These are phyloP conservation scores for Xestia ashworthii DNA, from an alignment of 2,888 invertebrate species.

Conservation along the genomic window DNA sequence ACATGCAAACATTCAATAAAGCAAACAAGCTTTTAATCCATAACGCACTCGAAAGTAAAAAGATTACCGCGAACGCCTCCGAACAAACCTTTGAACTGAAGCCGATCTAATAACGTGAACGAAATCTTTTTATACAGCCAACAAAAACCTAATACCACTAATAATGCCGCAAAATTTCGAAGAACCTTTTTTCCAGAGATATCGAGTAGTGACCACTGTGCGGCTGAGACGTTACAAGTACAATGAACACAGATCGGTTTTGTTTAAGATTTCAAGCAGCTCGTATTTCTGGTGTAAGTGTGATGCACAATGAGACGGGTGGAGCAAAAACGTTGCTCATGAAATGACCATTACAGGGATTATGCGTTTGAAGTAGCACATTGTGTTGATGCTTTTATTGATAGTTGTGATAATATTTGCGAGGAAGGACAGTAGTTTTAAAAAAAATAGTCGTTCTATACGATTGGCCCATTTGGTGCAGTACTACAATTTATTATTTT, in stretches of 20 bases:
- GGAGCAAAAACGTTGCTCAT: conserved; percentile 56
- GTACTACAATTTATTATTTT: no score
- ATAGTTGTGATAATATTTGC: conserved; percentile 60
- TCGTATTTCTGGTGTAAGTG: conserved; percentile 70
- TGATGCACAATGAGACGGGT: conserved; percentile 68
- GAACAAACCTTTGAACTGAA: conserved; percentile 70
- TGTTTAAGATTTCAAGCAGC: conserved; percentile 73
- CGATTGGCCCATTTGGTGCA: background rate
- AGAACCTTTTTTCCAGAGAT: conserved; percentile 69
- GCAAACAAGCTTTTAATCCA: conserved; percentile 52
- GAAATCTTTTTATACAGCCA: conserved; percentile 74
- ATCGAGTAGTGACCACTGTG: conserved; percentile 77
- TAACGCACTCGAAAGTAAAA: conserved; percentile 52
- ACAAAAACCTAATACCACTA: conserved; percentile 70
- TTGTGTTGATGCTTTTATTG: conserved; percentile 60
- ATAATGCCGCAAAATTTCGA: conserved; percentile 70
- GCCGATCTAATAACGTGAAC: conserved; percentile 68
- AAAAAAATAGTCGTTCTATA: conserved; percentile 8
- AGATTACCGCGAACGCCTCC: conserved; percentile 76
- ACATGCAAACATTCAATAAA: conserved; percentile 49
- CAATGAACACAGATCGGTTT: conserved; percentile 69
- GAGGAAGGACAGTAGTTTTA: background rate
- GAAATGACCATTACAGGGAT: conserved; percentile 76
- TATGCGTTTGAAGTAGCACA: conserved; percentile 61
- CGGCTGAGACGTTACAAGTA: conserved; percentile 53